Conservation (phyloP, 2,797 vertebrate species). For the Corythornis leucogaster region DNA sequence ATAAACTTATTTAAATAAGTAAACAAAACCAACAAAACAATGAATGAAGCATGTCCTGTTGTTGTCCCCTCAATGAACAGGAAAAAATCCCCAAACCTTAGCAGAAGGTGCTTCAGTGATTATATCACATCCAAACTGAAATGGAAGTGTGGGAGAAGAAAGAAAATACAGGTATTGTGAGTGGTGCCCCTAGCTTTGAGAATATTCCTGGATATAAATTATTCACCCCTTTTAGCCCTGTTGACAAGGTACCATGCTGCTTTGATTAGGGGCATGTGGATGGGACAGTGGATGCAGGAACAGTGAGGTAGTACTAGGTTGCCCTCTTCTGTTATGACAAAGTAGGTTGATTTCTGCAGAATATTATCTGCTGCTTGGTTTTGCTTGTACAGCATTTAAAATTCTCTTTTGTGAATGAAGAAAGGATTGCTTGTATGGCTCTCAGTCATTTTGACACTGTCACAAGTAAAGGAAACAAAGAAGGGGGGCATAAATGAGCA, state of each 20-base stretch:
- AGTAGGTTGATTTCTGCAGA: background rate
- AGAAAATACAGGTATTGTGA: background rate
- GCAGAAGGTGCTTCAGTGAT: background rate
- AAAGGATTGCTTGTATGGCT: background rate
- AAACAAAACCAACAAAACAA: background rate
- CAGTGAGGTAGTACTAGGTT: background rate
- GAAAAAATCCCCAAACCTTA: too few species aligned
- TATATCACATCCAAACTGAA: background rate
- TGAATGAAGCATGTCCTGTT: background rate
- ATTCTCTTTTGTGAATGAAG: background rate
- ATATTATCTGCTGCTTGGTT: background rate
- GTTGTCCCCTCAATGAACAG: too few species aligned
- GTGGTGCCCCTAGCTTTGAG: background rate
- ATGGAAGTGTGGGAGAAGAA: background rate
- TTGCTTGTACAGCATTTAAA: background rate
- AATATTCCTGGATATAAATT: background rate
- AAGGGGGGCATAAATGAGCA: background rate
- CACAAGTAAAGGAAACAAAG: background rate
- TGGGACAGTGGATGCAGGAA: background rate
- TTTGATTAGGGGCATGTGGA: background rate
- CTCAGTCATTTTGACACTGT: background rate
- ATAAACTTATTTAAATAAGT: background rate
- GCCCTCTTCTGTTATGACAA: constrained; percentile 63
- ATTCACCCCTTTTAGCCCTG: background rate
- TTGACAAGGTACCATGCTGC: background rate